Evolutionary conservation across 2,888 invertebrate genomes (phyloP).

Genomic region (Digitonthophagus gazella): DNA sequence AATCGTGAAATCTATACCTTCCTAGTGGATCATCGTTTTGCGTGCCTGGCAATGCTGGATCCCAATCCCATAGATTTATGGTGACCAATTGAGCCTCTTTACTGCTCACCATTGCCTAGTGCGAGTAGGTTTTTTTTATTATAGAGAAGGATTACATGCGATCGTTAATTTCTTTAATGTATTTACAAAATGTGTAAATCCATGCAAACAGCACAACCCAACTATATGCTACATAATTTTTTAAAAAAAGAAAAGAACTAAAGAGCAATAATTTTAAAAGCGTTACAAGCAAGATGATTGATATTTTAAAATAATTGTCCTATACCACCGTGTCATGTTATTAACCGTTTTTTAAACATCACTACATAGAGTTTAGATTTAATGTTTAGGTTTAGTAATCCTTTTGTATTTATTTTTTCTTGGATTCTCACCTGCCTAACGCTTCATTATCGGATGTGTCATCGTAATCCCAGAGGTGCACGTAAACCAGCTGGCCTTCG

Average conservation of each 20-base stretch:
- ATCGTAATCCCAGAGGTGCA: conserved; percentile 85
- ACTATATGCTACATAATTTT: too few species aligned
- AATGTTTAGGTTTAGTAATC: too few species aligned
- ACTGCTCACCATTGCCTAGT: conserved; percentile 73
- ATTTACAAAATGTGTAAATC: too few species aligned
- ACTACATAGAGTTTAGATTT: too few species aligned
- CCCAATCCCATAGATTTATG: conserved; percentile 81
- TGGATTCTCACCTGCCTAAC: conserved; percentile 74
- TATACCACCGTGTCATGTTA: not conserved
- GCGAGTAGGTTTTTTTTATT: not conserved
- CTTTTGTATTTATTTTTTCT: conserved; percentile 11
- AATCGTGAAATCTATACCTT: conserved; percentile 70
- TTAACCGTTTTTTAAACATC: too few species aligned
- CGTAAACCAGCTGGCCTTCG: conserved; percentile 69
- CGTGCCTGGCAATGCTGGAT: conserved; percentile 74
- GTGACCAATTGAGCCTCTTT: conserved; percentile 71
- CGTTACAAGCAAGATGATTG: too few species aligned
- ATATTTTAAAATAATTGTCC: too few species aligned
- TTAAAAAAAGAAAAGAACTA: too few species aligned
- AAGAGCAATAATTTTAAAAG: too few species aligned
- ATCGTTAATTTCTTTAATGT: too few species aligned
- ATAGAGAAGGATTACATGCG: too few species aligned
- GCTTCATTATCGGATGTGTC: conserved; percentile 78
- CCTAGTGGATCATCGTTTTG: conserved; percentile 81
- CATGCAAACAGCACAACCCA: too few species aligned